Percentiles rank a stretch among this genome's conserved stretches.
Conservation (phyloP, 2,888 invertebrate genomes). For the Cataglyphis livida region DNA sequence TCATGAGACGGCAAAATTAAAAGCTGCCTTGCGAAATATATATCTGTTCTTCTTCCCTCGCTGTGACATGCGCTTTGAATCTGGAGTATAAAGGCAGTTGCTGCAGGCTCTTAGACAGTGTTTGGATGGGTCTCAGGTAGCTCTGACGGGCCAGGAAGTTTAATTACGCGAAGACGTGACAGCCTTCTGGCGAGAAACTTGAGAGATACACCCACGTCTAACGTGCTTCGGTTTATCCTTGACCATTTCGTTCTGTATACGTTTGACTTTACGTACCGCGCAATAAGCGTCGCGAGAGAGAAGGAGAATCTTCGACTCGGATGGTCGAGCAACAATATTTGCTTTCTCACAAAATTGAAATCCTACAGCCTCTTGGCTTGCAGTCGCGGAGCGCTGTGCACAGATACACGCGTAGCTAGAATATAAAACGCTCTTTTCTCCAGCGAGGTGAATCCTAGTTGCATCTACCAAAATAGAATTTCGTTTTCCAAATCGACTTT, state of each 20-base stretch:
- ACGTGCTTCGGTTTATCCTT: slow-evolving; percentile 50
- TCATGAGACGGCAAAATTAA: slow-evolving; percentile 46
- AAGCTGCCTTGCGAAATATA: slow-evolving; percentile 47
- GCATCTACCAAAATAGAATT: slow-evolving; percentile 33
- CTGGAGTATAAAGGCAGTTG: slow-evolving; percentile 46
- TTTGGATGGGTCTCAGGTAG: slow-evolving; percentile 69
- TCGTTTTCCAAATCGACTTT: slow-evolving; percentile 42
- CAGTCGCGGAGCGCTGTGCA: slow-evolving; percentile 3
- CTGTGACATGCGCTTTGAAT: slow-evolving; percentile 51
- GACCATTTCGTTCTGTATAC: slow-evolving; percentile 56
- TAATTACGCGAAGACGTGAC: slow-evolving; percentile 80
- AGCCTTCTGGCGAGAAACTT: slow-evolving; percentile 72
- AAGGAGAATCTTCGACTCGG: slow-evolving; percentile 37
- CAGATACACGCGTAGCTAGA: slow-evolving; percentile 31
- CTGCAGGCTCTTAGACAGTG: slow-evolving; percentile 67
- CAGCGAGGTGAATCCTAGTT: slow-evolving; percentile 1
- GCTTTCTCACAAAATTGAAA: slow-evolving; percentile 53
- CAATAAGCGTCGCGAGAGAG: slow-evolving; percentile 34
- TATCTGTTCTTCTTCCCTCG: neutral
- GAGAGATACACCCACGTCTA: slow-evolving; percentile 59
- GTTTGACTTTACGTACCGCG: slow-evolving; percentile 54
- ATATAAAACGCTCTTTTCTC: slow-evolving; percentile 46
- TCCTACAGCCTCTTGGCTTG: slow-evolving; percentile 31
- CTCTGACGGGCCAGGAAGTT: slow-evolving; percentile 77
- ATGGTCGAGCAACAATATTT: slow-evolving; percentile 52